phyloP scores from a whole-genome alignment of 2,888 invertebrate genomes.

The Auanema sp. region DNA sequence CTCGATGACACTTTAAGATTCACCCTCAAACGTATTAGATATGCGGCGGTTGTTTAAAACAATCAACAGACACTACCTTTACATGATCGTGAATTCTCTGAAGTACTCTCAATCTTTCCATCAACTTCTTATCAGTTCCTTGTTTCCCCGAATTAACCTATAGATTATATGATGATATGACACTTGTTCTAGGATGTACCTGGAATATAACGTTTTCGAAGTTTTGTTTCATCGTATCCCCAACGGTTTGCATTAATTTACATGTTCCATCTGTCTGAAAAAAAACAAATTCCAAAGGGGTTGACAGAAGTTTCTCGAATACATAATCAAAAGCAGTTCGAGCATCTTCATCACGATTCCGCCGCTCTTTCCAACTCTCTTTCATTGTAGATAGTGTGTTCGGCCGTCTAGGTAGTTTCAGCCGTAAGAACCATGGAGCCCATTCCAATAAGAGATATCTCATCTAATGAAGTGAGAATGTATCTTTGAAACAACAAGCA shows the following conservation, averaged over 20 bases:
- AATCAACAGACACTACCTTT: no score
- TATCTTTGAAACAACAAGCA: neutral
- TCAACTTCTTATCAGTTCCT: slow-evolving; percentile 28
- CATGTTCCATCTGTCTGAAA: slow-evolving; percentile 45
- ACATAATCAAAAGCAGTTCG: slow-evolving; percentile 52
- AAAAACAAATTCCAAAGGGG: slow-evolving; percentile 9
- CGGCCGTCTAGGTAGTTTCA: slow-evolving; percentile 47
- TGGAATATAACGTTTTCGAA: slow-evolving; percentile 46
- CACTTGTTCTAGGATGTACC: no score
- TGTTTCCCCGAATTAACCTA: neutral
- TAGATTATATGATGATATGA: no score
- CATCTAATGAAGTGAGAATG: slow-evolving; percentile 38
- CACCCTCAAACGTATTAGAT: no score
- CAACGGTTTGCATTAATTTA: slow-evolving; percentile 40
- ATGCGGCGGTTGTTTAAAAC: no score
- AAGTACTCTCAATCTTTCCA: slow-evolving; percentile 42
- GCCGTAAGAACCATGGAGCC: slow-evolving; percentile 53
- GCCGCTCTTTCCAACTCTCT: slow-evolving; percentile 38
- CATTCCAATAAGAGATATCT: slow-evolving; percentile 53
- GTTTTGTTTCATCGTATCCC: slow-evolving; percentile 45
- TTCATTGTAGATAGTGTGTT: slow-evolving; percentile 40
- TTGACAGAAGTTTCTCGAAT: slow-evolving; percentile 2
- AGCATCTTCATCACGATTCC: slow-evolving; percentile 35
- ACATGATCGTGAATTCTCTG: slow-evolving; percentile 57
- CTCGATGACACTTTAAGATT: no score